Percentiles rank a stretch among this genome's conserved stretches.
These are phyloP conservation scores for Ataeniobius toweri DNA, from an alignment of 2,797 vertebrate species.

Conservation along the genomic window DNA sequence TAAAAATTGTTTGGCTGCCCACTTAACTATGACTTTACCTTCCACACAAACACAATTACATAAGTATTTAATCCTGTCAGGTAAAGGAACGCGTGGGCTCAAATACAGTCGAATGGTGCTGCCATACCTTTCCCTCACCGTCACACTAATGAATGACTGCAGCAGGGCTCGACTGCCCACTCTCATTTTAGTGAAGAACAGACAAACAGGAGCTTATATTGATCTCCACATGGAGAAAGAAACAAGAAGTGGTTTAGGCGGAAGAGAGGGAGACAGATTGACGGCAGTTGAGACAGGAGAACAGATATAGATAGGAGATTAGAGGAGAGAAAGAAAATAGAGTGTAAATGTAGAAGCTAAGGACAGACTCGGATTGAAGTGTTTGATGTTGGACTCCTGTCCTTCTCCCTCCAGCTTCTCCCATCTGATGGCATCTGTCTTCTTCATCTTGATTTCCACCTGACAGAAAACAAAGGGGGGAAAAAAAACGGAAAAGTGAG, in stretches of 20 bases:
- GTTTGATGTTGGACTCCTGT: conserved; percentile 77
- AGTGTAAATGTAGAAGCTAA: conserved; percentile 37
- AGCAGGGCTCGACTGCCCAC: conserved; percentile 63
- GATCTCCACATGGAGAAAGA: conserved; percentile 49
- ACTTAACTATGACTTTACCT: conserved; percentile 50
- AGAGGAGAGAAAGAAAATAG: not conserved
- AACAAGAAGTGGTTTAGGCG: conserved; percentile 15
- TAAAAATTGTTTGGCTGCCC: conserved; percentile 45
- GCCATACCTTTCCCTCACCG: conserved; percentile 62
- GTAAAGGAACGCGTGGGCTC: conserved; percentile 65
- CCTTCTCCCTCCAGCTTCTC: conserved; percentile 82
- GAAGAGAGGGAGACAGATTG: not conserved
- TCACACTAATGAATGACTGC: conserved; percentile 69
- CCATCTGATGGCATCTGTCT: conserved; percentile 89
- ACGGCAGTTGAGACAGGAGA: conserved; percentile 16
- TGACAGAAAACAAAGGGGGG: conserved; percentile 58
- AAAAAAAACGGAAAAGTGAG: conserved; percentile 8
- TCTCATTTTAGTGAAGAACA: conserved; percentile 65
- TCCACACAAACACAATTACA: conserved; percentile 45
- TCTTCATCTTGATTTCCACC: conserved; percentile 99
- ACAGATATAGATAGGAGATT: conserved; percentile 14
- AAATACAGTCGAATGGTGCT: conserved; percentile 62
- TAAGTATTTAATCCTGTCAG: conserved; percentile 73
- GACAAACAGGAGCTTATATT: conserved; percentile 67
- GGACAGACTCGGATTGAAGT: conserved; percentile 78